These are phyloP conservation scores for Pandion haliaetus DNA, from an alignment of 2,113 vertebrate genomes.

Conservation along the genomic window DNA sequence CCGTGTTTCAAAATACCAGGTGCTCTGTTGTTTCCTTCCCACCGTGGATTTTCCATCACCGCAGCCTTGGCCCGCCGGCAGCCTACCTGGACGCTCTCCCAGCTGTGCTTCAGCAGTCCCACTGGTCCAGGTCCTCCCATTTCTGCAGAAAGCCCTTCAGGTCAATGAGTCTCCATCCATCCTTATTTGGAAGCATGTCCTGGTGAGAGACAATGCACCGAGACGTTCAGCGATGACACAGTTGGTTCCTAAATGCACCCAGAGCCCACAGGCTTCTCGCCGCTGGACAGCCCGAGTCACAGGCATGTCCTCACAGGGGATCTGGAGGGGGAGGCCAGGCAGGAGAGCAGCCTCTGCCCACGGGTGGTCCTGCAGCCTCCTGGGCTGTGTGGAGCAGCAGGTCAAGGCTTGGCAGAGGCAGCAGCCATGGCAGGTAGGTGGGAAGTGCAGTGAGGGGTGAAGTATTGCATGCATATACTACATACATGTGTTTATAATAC, in stretches of 20 bases:
- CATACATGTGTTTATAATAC: background rate
- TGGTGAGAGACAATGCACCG: background rate
- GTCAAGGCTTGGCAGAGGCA: background rate
- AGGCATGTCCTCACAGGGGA: background rate
- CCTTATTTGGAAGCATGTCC: fast-evolving
- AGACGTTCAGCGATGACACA: fast-evolving
- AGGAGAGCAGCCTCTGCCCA: background rate
- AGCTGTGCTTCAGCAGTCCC: fast-evolving
- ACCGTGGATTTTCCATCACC: background rate
- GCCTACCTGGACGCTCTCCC: background rate
- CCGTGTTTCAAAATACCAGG: background rate
- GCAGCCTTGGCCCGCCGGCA: background rate
- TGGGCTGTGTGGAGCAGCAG: background rate
- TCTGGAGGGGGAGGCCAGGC: fast-evolving
- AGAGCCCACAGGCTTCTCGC: background rate
- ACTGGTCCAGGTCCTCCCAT: background rate
- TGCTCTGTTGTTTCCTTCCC: background rate
- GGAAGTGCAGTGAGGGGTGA: background rate
- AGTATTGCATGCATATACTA: background rate
- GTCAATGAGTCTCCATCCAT: background rate
- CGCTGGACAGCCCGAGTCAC: fast-evolving
- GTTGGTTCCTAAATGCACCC: background rate
- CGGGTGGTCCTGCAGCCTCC: background rate
- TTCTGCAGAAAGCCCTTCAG: background rate
- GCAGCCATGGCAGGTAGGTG: background rate